These are phyloP conservation scores for Dryobates pubescens DNA, from an alignment of 2,797 vertebrate genomes.

Conservation along the genomic window DNA sequence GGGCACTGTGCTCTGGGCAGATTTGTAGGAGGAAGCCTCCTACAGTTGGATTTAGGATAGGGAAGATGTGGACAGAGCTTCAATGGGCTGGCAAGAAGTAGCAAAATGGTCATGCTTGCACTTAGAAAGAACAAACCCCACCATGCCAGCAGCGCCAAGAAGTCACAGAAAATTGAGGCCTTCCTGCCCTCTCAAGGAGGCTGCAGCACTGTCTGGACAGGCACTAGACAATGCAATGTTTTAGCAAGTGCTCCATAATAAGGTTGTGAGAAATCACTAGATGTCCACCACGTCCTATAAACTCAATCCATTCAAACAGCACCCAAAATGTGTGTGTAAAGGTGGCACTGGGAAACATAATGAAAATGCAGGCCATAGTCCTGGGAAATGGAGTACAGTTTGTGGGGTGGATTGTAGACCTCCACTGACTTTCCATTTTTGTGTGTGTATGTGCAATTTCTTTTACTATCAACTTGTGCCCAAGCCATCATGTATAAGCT, in stretches of 20 bases:
- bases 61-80: not conserved
- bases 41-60: not conserved
- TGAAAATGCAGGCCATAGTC: not conserved
- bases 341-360: not conserved
- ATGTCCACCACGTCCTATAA: not conserved
- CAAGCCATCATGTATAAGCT: not conserved
- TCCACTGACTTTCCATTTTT: not conserved
- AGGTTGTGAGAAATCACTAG: not conserved
- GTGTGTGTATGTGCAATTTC: rapidly evolving
- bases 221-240: not conserved
- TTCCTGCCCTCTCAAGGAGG: not conserved
- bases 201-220: rapidly evolving
- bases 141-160: not conserved
- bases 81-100: not conserved
- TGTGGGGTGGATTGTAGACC: not conserved
- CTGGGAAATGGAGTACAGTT: not conserved
- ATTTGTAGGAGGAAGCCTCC: not conserved
- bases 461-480: not conserved
- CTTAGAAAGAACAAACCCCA: not conserved
- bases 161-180: not conserved
- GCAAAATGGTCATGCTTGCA: rapidly evolving
- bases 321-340: rapidly evolving
- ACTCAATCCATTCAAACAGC: not conserved
- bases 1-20: not conserved
- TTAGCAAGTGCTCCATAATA: not conserved